Evolutionary conservation across 2,113 vertebrate genomes (phyloP).

Genomic region (Phocoena phocoena): DNA sequence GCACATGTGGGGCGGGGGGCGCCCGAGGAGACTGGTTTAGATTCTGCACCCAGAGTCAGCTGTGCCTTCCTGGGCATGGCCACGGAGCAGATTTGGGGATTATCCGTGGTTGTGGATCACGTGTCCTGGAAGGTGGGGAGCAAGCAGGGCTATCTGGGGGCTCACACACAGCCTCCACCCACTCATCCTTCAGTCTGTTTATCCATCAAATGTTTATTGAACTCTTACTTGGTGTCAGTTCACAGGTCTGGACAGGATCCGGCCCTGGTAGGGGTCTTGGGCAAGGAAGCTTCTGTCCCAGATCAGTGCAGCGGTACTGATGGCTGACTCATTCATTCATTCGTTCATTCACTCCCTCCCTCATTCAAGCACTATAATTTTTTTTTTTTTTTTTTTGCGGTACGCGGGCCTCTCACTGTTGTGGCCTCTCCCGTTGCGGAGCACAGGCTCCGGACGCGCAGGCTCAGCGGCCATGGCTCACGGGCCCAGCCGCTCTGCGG

Average conservation of each 20-base stretch:
- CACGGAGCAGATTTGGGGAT: fast-evolving
- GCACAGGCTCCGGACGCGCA: no score
- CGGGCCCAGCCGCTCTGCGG: no score
- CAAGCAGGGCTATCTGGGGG: neutral
- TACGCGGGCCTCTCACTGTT: no score
- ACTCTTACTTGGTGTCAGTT: neutral
- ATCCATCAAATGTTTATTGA: fast-evolving
- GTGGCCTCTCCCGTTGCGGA: no score
- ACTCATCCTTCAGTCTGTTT: fast-evolving
- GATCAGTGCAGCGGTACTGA: neutral
- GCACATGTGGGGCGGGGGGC: fast-evolving
- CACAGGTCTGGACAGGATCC: neutral
- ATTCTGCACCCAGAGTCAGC: neutral
- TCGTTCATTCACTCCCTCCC: neutral
- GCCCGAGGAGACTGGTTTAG: fast-evolving
- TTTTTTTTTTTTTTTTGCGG: neutral
- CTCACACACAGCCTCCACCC: fast-evolving
- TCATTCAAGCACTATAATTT: neutral
- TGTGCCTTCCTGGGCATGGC: fast-evolving
- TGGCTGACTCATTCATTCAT: fast-evolving
- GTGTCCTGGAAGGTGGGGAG: neutral
- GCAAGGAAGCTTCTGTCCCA: neutral
- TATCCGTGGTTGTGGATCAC: fast-evolving
- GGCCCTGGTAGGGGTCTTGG: fast-evolving
- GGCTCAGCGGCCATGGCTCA: no score